Evolutionary conservation across 1,140 invertebrate species (phyloP), one percentile per base, ranked within the genome.

Genomic region (Cyclargus thomasi): DNA sequence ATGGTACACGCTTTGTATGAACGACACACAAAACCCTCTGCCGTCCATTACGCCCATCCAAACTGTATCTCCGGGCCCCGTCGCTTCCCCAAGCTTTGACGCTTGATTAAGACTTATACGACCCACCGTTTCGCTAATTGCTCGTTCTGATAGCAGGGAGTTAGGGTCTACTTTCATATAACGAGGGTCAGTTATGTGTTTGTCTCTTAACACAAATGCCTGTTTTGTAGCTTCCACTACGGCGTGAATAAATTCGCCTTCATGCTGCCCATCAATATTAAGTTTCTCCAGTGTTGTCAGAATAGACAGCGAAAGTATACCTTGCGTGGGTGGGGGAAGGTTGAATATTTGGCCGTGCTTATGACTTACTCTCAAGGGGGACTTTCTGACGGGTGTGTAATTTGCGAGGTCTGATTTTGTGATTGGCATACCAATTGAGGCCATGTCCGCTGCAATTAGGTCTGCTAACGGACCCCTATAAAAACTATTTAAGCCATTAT

Each of bases 1-100:
- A 72, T 85, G 76, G 57, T 83, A 90, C 55, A 83, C 65, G 47
- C 87, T 90, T 72, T 88, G 87, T 66, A 90, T 90, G 74, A 82
- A 90, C 64, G 87, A 88, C 65, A 90, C 85, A 18, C 82, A 88
- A 73, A 81, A 90, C 6, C 87, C 87, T 77, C 79, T 80, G 21
- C 72, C 75, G 70, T 90, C 87, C 87, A 90, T 88, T 39, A 81
- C 76, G 47, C 85, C 87, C 76, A 90, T 76, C 87, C 87, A 90
- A 69, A 88, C 74, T 14, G 87, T 90, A 67, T 90, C 87, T 16
- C 85, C 83, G 17, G 80, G 70, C 6, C 81, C 83, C 66, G 80
- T 81, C 14, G 76, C 79, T 62, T 75, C 73, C 22, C 68, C 76
- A 20, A 67, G 62, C 14, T 65, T 47, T 47, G 76, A 75, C 29